Evolutionary conservation across 1,140 invertebrate genomes (phyloP).

Genomic region (Apocrypta bakeri): DNA sequence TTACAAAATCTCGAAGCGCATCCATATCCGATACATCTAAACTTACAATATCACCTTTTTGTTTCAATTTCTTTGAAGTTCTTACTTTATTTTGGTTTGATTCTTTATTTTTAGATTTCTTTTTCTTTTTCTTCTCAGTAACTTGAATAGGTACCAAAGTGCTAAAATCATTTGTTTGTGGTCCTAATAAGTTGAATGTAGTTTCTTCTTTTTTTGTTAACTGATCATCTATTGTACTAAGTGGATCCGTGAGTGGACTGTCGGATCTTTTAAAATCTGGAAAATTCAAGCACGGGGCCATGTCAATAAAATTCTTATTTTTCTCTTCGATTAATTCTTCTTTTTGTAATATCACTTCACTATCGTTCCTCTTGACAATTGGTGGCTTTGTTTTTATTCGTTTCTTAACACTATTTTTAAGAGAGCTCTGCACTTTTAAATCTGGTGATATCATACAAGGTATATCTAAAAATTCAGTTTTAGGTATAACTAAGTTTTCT

Average conservation of each 20-base stretch:
- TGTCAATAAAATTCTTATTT: slow-evolving; percentile 42
- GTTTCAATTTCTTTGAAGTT: slow-evolving; percentile 56
- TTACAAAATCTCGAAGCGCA: slow-evolving; percentile 64
- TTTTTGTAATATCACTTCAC: background rate
- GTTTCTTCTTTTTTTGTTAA: slow-evolving; percentile 18
- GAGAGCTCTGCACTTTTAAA: slow-evolving; percentile 23
- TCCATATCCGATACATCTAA: slow-evolving; percentile 67
- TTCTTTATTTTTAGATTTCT: slow-evolving; percentile 56
- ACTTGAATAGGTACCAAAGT: background rate
- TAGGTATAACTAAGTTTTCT: slow-evolving; percentile 17
- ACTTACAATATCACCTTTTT: slow-evolving; percentile 53
- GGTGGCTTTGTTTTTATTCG: slow-evolving; percentile 35
- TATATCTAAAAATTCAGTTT: slow-evolving; percentile 24
- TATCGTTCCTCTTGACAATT: background rate
- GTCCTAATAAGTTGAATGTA: background rate
- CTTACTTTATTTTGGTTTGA: slow-evolving; percentile 58
- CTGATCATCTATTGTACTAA: slow-evolving; percentile 15
- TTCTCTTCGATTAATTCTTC: slow-evolving; percentile 6
- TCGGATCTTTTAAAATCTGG: slow-evolving; percentile 37
- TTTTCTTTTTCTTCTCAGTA: slow-evolving; percentile 56
- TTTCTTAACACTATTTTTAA: slow-evolving; percentile 32
- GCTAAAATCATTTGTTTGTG: background rate
- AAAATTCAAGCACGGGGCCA: slow-evolving; percentile 32
- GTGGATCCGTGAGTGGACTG: slow-evolving; percentile 38
- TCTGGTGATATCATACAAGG: slow-evolving; percentile 8